A percentile compares a stretch with the other conserved stretches of the same genome.
Conservation (phyloP, 2,113 vertebrate species). For the Burhinus oedicnemus region DNA sequence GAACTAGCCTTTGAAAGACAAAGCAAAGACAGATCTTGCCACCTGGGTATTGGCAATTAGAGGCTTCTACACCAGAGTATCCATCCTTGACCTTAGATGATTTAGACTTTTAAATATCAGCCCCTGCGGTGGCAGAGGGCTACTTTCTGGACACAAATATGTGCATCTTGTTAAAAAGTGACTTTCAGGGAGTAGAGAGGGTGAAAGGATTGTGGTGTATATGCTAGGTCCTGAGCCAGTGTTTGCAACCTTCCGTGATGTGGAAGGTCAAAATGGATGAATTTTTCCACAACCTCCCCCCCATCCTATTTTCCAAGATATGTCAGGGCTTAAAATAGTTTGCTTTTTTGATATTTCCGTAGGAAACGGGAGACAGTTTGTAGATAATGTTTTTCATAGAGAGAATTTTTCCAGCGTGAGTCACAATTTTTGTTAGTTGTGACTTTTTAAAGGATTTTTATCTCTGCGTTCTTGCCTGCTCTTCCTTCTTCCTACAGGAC, state of each 20-base stretch:
- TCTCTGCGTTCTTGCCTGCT: conserved; percentile 18
- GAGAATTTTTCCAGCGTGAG: conserved; percentile 28
- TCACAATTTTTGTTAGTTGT: conserved; percentile 12
- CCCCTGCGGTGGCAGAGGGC: not conserved
- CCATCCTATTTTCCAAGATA: conserved; percentile 9
- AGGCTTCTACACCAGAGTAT: not conserved
- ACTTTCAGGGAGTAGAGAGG: not conserved
- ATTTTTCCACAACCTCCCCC: not conserved
- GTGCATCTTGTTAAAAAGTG: conserved; percentile 48
- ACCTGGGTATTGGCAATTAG: conserved; percentile 33
- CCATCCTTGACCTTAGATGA: conserved; percentile 49
- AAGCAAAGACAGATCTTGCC: conserved; percentile 45
- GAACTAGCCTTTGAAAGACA: not conserved
- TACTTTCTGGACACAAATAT: conserved; percentile 27
- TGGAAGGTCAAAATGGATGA: not conserved
- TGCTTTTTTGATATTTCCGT: not conserved
- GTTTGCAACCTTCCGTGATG: not conserved
- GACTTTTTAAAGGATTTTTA: conserved; percentile 22
- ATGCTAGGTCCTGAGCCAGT: not conserved
- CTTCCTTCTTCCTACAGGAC: conserved; percentile 53
- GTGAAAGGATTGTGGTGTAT: not conserved
- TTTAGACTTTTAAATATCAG: conserved; percentile 55
- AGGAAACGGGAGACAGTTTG: conserved; percentile 24
- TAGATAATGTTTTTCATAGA: conserved; percentile 18
- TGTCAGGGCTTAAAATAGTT: conserved; percentile 40